These are phyloP conservation scores for Isaurus tuberculatus DNA, from an alignment of 92 coral and sea anemone species.

Conservation along the genomic window DNA sequence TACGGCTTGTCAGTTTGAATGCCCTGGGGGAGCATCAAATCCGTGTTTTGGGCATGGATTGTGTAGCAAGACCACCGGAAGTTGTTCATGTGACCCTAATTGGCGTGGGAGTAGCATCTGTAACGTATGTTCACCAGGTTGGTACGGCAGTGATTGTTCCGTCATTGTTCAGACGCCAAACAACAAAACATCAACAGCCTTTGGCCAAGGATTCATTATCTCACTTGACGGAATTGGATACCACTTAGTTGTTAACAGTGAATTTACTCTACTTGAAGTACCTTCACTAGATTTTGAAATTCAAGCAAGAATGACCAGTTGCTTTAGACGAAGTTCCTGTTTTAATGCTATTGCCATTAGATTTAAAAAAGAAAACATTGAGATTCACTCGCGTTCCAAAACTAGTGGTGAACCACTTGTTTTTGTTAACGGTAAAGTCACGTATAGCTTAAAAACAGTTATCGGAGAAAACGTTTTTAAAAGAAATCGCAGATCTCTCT, in stretches of 20 bases:
- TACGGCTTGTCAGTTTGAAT: slow-evolving; percentile 59
- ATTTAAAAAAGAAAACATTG: slow-evolving; percentile 29
- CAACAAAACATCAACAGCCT: slow-evolving; percentile 55
- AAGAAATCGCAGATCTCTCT: slow-evolving; percentile 9
- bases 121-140: slow-evolving; percentile 61
- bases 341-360: slow-evolving; percentile 70
- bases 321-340: slow-evolving; percentile 60
- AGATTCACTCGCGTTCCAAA: slow-evolving; percentile 61
- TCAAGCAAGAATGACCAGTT: slow-evolving; percentile 57
- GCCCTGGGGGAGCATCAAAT: slow-evolving; percentile 70
- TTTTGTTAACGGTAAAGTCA: slow-evolving; percentile 46
- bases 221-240: slow-evolving; percentile 65
- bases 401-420: slow-evolving; percentile 52
- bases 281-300: slow-evolving; percentile 52
- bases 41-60: slow-evolving; percentile 65
- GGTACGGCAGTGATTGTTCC: slow-evolving; percentile 72
- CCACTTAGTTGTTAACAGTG: slow-evolving; percentile 58
- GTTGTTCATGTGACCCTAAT: slow-evolving; percentile 62
- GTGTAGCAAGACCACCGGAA: slow-evolving; percentile 70
- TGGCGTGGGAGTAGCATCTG: slow-evolving; percentile 73
- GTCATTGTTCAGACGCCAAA: slow-evolving; percentile 43
- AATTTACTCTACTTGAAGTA: slow-evolving; percentile 46
- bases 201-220: slow-evolving; percentile 57
- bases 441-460: slow-evolving; percentile 18
- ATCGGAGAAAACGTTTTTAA: slow-evolving; percentile 28